Evolutionary conservation across 1,140 invertebrate species (phyloP).

Genomic region (Drosophila sproati): DNA sequence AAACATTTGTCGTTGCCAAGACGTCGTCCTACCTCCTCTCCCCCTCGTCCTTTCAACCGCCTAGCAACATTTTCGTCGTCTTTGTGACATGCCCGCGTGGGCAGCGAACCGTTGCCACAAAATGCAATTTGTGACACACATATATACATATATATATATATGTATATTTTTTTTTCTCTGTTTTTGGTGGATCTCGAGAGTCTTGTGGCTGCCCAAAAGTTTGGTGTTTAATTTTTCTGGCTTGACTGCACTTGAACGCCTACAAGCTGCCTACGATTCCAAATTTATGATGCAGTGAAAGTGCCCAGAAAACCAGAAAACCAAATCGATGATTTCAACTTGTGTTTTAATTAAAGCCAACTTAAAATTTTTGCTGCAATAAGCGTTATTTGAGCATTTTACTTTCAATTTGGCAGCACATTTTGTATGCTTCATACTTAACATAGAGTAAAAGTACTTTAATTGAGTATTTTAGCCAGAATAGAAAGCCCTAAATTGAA

Average conservation of each 20-base stretch:
- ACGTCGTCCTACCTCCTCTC: neutral
- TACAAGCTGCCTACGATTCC: slow-evolving; percentile 41
- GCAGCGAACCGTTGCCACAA: slow-evolving; percentile 36
- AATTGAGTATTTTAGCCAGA: too few species aligned
- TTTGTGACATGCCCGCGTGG: slow-evolving; percentile 15
- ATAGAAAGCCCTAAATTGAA: too few species aligned
- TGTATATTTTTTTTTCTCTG: neutral
- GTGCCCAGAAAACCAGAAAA: slow-evolving; percentile 7
- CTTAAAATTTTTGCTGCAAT: slow-evolving; percentile 2
- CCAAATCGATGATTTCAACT: slow-evolving; percentile 28
- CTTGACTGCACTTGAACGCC: slow-evolving; percentile 52
- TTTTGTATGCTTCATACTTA: neutral
- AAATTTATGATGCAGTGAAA: slow-evolving; percentile 47
- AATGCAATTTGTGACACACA: slow-evolving; percentile 48
- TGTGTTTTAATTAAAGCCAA: neutral
- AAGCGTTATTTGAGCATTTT: neutral
- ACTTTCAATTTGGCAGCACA: slow-evolving; percentile 5
- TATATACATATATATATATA: slow-evolving; percentile 1
- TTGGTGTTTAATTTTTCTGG: slow-evolving; percentile 50
- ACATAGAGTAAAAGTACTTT: too few species aligned
- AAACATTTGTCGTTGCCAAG: slow-evolving; percentile 52
- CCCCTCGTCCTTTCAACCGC: neutral
- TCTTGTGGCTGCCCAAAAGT: slow-evolving; percentile 23
- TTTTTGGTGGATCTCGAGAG: neutral
- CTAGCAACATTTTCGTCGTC: neutral